Base-by-base conservation (phyloP, 2,113 vertebrate species). In the Verasper variegatus region DNA sequence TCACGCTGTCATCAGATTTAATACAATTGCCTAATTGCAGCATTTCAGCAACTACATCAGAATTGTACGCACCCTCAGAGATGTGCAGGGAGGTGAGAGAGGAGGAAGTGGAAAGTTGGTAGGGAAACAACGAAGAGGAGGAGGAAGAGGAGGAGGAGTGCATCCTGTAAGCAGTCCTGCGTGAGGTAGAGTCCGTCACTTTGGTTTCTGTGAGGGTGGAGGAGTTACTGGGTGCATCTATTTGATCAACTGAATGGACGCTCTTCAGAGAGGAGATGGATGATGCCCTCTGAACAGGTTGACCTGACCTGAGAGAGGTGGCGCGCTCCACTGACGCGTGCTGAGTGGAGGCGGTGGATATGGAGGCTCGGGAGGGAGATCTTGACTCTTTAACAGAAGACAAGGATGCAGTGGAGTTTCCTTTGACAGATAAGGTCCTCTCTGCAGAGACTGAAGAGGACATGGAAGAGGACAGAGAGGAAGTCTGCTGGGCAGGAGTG, bases 11-110 rank as follows among this genome's bases (percentile, higher is more conserved):
- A 4, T 26, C 40, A 45, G 8, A 37, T 31, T 31, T 31, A 31
- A 31, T 31, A 31, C 31, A 31, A 31, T 31, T 31, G 31, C 31
- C 31, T 31, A 31, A 8, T 31, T 31, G 31, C 31, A 31, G 31
- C 31, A 1, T 10, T 58, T 21, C 1, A 23, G 7, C 31, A n/a
- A 5, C 17, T 0, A 4, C 8, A 37, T 5, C 2, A 42, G n/a
- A 55, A 17, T 24, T 6, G 24, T 26, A 74, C 68, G 3, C 55
- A 99, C 98, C 97, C 90, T 98, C 98, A 17, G 95, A 94, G 27
- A 96, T 96, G 85, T 97, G 94, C 68, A 98, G 92, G 26, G 98
- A 97, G 24, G 95, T 96, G 71, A 98, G 95, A 0, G 97, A 99
- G 76, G 96, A 95, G 4, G 95, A 94, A 0, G 96, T 89, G 27